Percentiles rank a stretch among this genome's conserved stretches.
Evolutionary conservation across 2,888 invertebrate species (phyloP).

Genomic region (Tinea semifulvella): DNA sequence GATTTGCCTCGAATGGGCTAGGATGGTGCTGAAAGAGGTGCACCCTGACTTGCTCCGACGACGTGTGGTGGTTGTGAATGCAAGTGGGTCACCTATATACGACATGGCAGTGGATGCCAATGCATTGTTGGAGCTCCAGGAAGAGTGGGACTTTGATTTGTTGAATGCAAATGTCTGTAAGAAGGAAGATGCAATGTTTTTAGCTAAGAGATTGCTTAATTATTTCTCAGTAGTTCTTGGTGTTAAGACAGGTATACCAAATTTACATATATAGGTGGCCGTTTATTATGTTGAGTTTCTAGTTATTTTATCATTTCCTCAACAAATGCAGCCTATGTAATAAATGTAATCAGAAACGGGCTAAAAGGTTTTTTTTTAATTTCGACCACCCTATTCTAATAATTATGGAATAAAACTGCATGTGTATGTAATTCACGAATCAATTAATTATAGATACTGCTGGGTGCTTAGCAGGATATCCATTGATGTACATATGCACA

Average conservation of each 20-base stretch:
- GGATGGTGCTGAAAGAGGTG: constrained; percentile 38
- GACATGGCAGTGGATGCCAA: constrained; percentile 46
- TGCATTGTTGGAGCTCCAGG: constrained; percentile 41
- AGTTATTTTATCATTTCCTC: too few species aligned
- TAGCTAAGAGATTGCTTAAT: constrained; percentile 43
- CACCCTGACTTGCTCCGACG: constrained; percentile 48
- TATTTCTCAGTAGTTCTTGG: constrained; percentile 52
- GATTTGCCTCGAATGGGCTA: constrained; percentile 51
- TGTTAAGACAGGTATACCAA: constrained; percentile 51
- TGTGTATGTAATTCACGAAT: too few species aligned
- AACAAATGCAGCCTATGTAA: too few species aligned
- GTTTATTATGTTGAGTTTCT: too few species aligned
- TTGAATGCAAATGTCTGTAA: constrained; percentile 44
- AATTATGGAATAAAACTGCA: too few species aligned
- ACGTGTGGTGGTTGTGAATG: constrained; percentile 48
- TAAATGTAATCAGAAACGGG: too few species aligned
- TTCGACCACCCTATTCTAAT: too few species aligned
- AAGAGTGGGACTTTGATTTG: constrained; percentile 42
- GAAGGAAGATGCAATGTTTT: constrained; percentile 31
- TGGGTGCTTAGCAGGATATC: too few species aligned
- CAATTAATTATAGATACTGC: too few species aligned
- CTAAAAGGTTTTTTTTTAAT: constrained; percentile 10
- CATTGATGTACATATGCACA: too few species aligned
- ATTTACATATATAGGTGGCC: constrained; percentile 44
- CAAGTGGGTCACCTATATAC: constrained; percentile 43